Evolutionary conservation across 2,797 vertebrate species (phyloP).

Genomic region (Gila robusta): DNA sequence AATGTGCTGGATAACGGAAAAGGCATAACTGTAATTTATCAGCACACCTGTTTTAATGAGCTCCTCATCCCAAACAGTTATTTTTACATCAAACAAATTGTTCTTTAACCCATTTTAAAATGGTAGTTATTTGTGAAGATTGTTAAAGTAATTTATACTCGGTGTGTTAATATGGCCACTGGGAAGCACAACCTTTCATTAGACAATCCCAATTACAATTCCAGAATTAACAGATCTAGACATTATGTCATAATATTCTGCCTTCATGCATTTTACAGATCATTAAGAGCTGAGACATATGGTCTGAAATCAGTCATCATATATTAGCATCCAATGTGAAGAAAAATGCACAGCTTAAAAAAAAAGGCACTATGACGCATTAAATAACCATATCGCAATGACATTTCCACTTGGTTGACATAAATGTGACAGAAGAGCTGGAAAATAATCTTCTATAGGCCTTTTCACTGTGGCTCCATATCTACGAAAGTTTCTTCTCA

Average conservation of each 20-base stretch:
- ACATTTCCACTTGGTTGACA: not conserved
- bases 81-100: slow-evolving; percentile 54
- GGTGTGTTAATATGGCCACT: slow-evolving; percentile 45
- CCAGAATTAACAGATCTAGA: slow-evolving; percentile 4
- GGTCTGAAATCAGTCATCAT: slow-evolving; percentile 5
- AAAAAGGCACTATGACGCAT: slow-evolving; percentile 6
- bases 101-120: slow-evolving; percentile 48
- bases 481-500: slow-evolving; percentile 17
- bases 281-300: slow-evolving; percentile 5
- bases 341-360: not conserved
- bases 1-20: slow-evolving; percentile 34
- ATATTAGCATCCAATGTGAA: not conserved
- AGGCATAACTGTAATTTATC: slow-evolving; percentile 22
- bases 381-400: slow-evolving; percentile 5
- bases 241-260: slow-evolving; percentile 21
- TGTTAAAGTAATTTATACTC: slow-evolving; percentile 49
- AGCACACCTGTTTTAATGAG: slow-evolving; percentile 55
- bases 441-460: not conserved
- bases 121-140: slow-evolving; percentile 47
- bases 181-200: slow-evolving; percentile 44
- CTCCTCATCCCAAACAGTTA: slow-evolving; percentile 11
- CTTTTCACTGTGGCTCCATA: slow-evolving; percentile 9
- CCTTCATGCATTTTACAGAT: slow-evolving; percentile 10
- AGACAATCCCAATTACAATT: slow-evolving; percentile 32
- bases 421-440: not conserved